These are phyloP conservation scores for Schizothorax lantsangensis DNA, from an alignment of 2,797 vertebrate genomes.

Conservation along the genomic window DNA sequence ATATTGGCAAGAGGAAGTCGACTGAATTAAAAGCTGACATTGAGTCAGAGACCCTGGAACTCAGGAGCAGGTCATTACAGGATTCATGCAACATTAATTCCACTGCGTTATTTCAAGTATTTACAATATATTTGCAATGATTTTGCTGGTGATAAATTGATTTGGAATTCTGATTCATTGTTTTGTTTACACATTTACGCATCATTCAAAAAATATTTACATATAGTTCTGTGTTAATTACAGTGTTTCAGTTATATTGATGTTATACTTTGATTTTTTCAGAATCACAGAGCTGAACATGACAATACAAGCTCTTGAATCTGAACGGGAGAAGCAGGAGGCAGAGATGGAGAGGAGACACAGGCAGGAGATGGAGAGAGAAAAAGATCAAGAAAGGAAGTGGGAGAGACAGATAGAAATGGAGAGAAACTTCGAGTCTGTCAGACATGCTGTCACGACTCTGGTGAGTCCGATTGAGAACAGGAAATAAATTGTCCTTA, in stretches of 20 bases:
- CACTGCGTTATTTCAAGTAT: neutral
- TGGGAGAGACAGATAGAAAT: constrained; percentile 71
- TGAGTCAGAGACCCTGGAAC: constrained; percentile 70
- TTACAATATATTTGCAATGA: neutral
- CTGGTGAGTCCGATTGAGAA: constrained; percentile 67
- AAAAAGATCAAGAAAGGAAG: constrained; percentile 75
- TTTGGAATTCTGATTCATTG: neutral
- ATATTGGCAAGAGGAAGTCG: constrained; percentile 53
- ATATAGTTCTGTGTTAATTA: neutral
- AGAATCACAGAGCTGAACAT: constrained; percentile 81
- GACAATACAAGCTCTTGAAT: constrained; percentile 75
- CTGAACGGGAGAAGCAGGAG: constrained; percentile 75
- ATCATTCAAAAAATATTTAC: neutral
- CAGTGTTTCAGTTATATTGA: neutral
- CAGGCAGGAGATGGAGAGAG: constrained; percentile 74
- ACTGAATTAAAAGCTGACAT: constrained; percentile 62
- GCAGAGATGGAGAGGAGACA: constrained; percentile 70
- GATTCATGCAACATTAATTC: neutral
- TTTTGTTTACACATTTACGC: neutral
- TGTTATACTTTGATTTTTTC: neutral
- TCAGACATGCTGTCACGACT: constrained; percentile 67
- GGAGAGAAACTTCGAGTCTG: constrained; percentile 67
- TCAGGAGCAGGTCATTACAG: constrained; percentile 74
- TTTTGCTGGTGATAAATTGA: neutral
- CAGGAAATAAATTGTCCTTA: neutral